These are phyloP conservation scores for Remorina albescens DNA, from an alignment of 2,797 vertebrate genomes.

Conservation along the genomic window DNA sequence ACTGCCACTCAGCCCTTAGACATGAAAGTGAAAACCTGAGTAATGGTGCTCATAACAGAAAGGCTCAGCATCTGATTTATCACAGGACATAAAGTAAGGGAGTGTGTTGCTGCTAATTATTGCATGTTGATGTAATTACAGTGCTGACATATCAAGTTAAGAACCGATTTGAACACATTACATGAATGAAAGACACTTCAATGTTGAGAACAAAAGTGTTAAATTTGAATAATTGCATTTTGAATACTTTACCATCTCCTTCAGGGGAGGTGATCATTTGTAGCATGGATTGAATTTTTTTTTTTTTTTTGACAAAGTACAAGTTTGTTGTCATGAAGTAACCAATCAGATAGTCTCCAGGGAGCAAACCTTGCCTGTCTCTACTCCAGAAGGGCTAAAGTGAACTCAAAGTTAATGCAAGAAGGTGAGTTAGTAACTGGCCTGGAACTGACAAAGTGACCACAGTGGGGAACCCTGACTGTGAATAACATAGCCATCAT, in stretches of 20 bases:
- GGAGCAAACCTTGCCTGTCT: neutral
- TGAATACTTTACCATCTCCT: neutral
- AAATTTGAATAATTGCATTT: neutral
- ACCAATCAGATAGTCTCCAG: neutral
- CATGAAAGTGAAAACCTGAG: constrained; percentile 42
- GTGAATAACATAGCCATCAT: neutral
- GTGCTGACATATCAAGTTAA: constrained; percentile 13
- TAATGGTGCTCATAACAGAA: constrained; percentile 31
- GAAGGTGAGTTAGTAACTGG: constrained; percentile 14
- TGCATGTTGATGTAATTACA: constrained; percentile 56
- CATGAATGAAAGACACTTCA: constrained; percentile 4
- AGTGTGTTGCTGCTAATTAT: constrained; percentile 51
- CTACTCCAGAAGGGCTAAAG: neutral
- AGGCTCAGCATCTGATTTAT: constrained; percentile 25
- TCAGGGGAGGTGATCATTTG: neutral
- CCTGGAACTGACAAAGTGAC: constrained; percentile 6
- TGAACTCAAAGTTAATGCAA: neutral
- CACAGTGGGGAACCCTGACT: neutral
- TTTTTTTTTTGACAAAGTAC: neutral
- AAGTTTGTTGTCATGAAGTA: neutral
- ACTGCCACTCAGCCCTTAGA: constrained; percentile 43
- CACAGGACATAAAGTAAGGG: constrained; percentile 29
- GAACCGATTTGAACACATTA: constrained; percentile 26
- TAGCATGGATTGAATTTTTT: neutral
- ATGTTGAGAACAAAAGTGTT: neutral